Evolutionary conservation across 2,888 invertebrate genomes (phyloP), one percentile per base, ranked within the genome.

Genomic region (Oscheius sp.): DNA sequence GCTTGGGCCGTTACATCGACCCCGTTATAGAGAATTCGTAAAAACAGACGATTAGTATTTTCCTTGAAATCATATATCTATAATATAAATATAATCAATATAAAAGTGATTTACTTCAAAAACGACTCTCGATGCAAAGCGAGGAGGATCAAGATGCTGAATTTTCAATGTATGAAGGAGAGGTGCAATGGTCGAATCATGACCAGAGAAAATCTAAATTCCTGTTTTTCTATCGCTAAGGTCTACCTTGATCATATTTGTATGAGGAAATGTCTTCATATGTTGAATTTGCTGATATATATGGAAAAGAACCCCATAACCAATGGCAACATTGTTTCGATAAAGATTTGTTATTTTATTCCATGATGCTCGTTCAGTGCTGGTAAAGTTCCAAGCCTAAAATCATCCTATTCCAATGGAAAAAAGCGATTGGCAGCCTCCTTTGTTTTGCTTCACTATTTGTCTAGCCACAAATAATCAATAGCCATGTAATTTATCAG

Each of bases 101-200:
- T 14, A 36, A 36, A n/a, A n/a, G n/a, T n/a, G n/a, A n/a, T n/a
- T n/a, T 20, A 95, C 91, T 87, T 96, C 95, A 77, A 95, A 91
- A 2, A 93, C 90, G 79, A 95, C 89, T 63, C 95, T 89, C 0
- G 94, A 91, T 0, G 94, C 94, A 86, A 94, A 96, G 24, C 92
- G 91, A 50, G 94, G 91, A 72, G 88, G 66, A 83, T 86, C 51
- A 9, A 73, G 57, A 38, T 70, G 72, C 9, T 69, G 72, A 51
- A 79, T 49, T n/a, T 73, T 64, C n/a, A 79, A 70, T 26, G 68
- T 68, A 51, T 77, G 72, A 1, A 75, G 64, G n/a, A 77, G 50
- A 12, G 79, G 79, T 26, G 70, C 77, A 22, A 79, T 71, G 17
- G 71, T 71, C 5, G 68, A 49, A 17, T 79, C 79, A 45, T 79